Conservation (phyloP, 2,797 vertebrate species). For the Florisuga fusca region DNA sequence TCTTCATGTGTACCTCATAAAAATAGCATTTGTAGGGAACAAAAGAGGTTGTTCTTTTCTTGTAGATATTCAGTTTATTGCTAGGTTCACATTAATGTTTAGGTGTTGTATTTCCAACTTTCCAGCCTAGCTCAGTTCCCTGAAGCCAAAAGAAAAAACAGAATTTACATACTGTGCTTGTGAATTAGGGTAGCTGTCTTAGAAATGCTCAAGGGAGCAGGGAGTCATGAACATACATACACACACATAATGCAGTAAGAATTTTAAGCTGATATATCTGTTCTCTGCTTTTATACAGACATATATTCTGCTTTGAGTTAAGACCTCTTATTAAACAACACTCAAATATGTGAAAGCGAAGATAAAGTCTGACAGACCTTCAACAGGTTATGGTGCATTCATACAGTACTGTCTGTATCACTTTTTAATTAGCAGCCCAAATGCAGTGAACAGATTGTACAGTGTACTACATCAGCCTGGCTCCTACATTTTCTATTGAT, state of each 20-base stretch:
- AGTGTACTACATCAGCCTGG: conserved; percentile 72
- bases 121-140: conserved; percentile 41
- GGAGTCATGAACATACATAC: conserved; percentile 12
- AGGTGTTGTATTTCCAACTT: conserved; percentile 66
- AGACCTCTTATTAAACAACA: conserved; percentile 76
- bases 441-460: conserved; percentile 75
- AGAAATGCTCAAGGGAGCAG: conserved; percentile 43
- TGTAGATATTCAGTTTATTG: conserved; percentile 48
- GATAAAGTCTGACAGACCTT: conserved; percentile 79
- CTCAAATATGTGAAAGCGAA: conserved; percentile 71
- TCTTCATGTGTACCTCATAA: conserved; percentile 55
- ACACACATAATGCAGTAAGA: neutral
- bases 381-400: conserved; percentile 77
- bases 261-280: conserved; percentile 57
- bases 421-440: conserved; percentile 81
- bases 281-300: conserved; percentile 29
- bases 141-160: conserved; percentile 44
- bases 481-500: conserved; percentile 69
- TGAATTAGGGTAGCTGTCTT: conserved; percentile 46
- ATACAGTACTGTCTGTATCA: conserved; percentile 62
- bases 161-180: conserved; percentile 64
- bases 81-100: conserved; percentile 67
- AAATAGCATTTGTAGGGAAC: conserved; percentile 63
- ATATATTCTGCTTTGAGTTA: conserved; percentile 68
- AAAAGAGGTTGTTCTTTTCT: conserved; percentile 48